A percentile compares a stretch with the other conserved stretches of the same genome.
These are phyloP conservation scores for Natrix natrix DNA, from an alignment of 2,797 vertebrate species.

Conservation along the genomic window DNA sequence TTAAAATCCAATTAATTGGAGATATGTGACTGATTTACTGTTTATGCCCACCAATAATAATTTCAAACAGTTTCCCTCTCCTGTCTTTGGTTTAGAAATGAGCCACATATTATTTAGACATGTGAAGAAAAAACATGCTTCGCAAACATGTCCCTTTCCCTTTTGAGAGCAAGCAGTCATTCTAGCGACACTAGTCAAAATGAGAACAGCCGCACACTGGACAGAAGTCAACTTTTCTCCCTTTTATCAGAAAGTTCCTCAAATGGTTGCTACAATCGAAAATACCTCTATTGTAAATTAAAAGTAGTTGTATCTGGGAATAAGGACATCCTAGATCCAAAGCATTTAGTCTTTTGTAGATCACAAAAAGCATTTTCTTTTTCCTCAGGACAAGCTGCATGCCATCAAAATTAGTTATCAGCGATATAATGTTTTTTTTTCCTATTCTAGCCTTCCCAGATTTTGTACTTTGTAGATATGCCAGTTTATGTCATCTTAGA, in stretches of 20 bases:
- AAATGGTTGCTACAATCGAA: background rate
- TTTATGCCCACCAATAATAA: constrained; percentile 43
- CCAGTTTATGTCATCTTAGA: background rate
- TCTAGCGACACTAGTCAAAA: background rate
- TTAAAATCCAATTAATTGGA: constrained; percentile 42
- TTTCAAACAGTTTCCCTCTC: constrained; percentile 51
- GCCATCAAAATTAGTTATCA: background rate
- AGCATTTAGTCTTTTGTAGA: background rate
- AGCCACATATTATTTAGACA: background rate
- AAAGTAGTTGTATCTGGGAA: background rate
- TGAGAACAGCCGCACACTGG: background rate
- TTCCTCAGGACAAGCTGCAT: background rate
- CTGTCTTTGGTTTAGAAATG: constrained; percentile 38
- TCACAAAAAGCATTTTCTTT: background rate
- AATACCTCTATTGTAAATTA: background rate
- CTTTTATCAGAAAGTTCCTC: background rate
- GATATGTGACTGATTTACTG: constrained; percentile 43
- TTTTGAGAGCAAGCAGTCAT: background rate
- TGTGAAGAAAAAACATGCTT: too few species aligned
- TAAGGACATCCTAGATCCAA: background rate
- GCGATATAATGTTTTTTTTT: too few species aligned
- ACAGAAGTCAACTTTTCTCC: background rate
- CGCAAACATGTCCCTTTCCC: background rate
- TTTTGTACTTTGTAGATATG: background rate
- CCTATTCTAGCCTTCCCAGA: background rate